Conservation (phyloP, 2,113 vertebrate species). For the Nestor notabilis region DNA sequence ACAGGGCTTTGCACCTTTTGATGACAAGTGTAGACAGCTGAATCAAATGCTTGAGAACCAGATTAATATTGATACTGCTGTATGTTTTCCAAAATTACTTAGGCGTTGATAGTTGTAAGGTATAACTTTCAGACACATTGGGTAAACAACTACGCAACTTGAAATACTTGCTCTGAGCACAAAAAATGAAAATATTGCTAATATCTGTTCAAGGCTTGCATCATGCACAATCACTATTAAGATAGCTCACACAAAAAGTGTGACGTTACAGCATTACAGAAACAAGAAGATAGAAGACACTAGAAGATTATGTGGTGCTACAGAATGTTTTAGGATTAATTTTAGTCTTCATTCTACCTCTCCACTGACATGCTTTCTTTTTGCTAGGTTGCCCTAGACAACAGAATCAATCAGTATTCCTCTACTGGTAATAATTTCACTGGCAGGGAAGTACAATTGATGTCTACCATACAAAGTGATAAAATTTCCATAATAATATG, state of each 20-base stretch:
- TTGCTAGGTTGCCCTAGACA: neutral
- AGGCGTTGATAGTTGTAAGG: neutral
- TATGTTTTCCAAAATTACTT: neutral
- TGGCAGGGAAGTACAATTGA: neutral
- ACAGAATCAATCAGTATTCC: neutral
- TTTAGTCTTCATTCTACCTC: neutral
- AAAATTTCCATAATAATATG: neutral
- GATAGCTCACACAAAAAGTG: neutral
- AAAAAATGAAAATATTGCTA: neutral
- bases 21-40: neutral
- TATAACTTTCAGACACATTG: neutral
- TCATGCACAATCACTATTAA: neutral
- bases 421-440: neutral
- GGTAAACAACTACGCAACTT: neutral
- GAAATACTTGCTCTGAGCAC: neutral
- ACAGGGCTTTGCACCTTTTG: neutral
- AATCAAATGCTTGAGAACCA: neutral
- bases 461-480: neutral
- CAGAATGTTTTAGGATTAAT: neutral
- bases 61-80: neutral
- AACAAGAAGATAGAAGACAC: neutral
- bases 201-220: neutral
- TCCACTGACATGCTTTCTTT: neutral
- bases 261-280: neutral
- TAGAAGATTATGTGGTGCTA: neutral